Conservation (phyloP, 2,797 vertebrate species). For the Lepus townsendii region DNA sequence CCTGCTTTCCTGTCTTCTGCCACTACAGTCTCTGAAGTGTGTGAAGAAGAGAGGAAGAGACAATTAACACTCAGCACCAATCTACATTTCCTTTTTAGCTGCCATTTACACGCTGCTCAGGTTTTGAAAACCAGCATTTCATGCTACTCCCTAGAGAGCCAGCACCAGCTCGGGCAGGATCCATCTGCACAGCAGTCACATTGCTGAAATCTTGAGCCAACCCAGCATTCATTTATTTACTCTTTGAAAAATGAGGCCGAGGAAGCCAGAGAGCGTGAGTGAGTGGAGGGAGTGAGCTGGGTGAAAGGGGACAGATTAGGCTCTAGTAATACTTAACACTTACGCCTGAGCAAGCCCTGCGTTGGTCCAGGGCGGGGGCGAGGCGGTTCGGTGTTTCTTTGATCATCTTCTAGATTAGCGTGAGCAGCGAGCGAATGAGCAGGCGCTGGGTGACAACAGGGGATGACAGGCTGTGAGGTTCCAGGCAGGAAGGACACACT, state of each 20-base stretch:
- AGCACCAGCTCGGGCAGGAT: conserved; percentile 82
- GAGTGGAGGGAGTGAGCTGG: neutral
- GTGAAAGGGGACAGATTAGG: conserved; percentile 73
- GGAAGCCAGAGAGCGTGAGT: fast-evolving
- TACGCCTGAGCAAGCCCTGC: neutral
- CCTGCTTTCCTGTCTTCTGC: conserved; percentile 68
- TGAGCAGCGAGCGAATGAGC: conserved; percentile 39
- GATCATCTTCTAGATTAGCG: neutral
- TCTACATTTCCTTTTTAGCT: conserved; percentile 80
- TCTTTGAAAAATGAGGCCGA: conserved; percentile 69
- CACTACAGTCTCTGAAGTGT: conserved; percentile 74
- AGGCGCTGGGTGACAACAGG: conserved; percentile 59
- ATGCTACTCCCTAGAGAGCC: conserved; percentile 81
- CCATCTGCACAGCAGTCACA: conserved; percentile 82
- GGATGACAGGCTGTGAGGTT: conserved; percentile 59
- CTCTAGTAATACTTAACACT: conserved; percentile 53
- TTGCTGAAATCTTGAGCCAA: conserved; percentile 70
- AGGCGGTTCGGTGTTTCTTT: conserved; percentile 53
- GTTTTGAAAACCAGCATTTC: conserved; percentile 84
- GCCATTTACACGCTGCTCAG: conserved; percentile 85
- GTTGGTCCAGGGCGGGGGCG: conserved; percentile 23
- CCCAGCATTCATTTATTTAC: conserved; percentile 83
- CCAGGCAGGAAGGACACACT: conserved; percentile 53
- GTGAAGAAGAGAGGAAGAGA: conserved; percentile 75
- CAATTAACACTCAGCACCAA: conserved; percentile 79